Conservation (phyloP, 2,797 vertebrate species). For the Coluber constrictor region DNA sequence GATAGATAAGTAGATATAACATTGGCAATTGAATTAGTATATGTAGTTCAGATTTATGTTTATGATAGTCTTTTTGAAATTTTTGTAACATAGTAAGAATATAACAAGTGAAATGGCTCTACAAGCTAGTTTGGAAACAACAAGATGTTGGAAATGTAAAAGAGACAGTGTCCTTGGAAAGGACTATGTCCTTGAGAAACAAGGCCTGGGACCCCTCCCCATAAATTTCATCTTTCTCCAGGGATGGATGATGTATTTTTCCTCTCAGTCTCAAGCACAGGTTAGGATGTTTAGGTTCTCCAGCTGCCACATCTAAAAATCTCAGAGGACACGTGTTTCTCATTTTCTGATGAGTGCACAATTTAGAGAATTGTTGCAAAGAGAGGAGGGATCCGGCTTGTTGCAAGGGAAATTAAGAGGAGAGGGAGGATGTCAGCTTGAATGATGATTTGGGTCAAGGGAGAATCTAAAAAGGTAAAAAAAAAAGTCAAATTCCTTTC, state of each 20-base stretch:
- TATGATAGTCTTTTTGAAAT: neutral
- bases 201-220: conserved; percentile 13
- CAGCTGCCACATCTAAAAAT: conserved; percentile 1
- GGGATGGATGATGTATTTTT: conserved; percentile 24
- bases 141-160: conserved; percentile 6
- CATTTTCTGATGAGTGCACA: conserved; percentile 6
- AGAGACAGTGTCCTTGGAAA: neutral
- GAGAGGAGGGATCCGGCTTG: neutral
- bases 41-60: neutral
- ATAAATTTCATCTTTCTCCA: conserved; percentile 16
- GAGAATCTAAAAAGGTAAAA: neutral
- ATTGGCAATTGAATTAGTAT: neutral
- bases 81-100: neutral
- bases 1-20: neutral
- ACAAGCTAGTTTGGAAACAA: neutral
- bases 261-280: neutral
- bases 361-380: neutral
- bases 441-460: neutral
- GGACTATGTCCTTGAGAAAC: neutral
- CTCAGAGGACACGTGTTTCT: neutral
- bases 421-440: neutral
- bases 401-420: neutral
- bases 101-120: neutral
- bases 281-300: neutral
- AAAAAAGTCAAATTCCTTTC: neutral